Percentiles rank a stretch among this genome's conserved stretches.
These are phyloP conservation scores for Meteorus cinctellus DNA, from an alignment of 2,888 invertebrate species.

Conservation along the genomic window DNA sequence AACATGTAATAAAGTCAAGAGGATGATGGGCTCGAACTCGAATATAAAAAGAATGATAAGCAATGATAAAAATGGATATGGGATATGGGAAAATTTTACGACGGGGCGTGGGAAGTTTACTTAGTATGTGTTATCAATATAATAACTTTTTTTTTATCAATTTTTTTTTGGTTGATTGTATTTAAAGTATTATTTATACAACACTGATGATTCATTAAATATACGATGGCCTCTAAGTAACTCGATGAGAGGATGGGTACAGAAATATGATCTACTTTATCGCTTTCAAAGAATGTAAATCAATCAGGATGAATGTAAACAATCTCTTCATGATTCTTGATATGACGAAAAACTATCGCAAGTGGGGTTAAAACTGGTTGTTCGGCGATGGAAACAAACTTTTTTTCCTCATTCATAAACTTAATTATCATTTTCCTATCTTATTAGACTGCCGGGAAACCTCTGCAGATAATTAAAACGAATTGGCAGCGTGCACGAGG, in stretches of 20 bases:
- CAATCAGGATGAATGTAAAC: neutral
- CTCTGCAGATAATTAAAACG: slow-evolving; percentile 60
- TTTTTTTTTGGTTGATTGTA: neutral
- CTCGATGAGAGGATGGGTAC: slow-evolving; percentile 14
- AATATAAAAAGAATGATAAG: neutral
- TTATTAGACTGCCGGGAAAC: slow-evolving; percentile 54
- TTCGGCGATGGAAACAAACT: neutral
- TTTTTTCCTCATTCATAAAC: slow-evolving; percentile 12
- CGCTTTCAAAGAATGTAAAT: slow-evolving; percentile 4
- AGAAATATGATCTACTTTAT: slow-evolving; percentile 21
- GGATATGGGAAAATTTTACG: neutral
- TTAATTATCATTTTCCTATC: slow-evolving; percentile 24
- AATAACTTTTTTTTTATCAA: slow-evolving; percentile 4
- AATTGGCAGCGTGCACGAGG: slow-evolving; percentile 55
- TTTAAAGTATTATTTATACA: neutral
- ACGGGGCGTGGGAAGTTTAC: slow-evolving; percentile 14
- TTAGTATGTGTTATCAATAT: neutral
- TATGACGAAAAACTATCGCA: neutral
- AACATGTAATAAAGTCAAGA: slow-evolving; percentile 17
- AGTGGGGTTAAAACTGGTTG: neutral
- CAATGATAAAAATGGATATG: neutral
- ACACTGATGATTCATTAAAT: neutral
- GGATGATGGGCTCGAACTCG: slow-evolving; percentile 14
- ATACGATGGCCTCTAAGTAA: neutral
- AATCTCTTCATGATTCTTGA: neutral